A percentile compares a stretch with the other conserved stretches of the same genome.
Evolutionary conservation across 2,113 vertebrate species (phyloP).

Genomic region (Clinocottus analis): DNA sequence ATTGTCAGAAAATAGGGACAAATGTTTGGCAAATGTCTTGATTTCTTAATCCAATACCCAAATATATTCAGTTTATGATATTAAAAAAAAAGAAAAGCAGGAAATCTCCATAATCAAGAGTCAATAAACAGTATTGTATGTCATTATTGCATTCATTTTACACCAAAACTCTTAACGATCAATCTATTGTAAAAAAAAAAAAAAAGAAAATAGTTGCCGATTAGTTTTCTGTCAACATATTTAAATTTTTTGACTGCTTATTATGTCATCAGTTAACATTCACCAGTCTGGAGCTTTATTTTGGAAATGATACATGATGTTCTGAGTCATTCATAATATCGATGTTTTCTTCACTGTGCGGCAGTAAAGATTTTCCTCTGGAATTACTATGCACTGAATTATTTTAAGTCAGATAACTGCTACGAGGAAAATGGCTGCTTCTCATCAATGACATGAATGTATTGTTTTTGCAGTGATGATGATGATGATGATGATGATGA

Average conservation of each 20-base stretch:
- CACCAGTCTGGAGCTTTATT: neutral
- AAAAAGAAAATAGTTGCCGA: neutral
- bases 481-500: too few relatives aligned
- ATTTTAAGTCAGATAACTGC: neutral
- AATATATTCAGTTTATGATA: neutral
- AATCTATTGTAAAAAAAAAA: neutral
- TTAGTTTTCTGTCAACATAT: neutral
- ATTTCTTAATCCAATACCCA: neutral
- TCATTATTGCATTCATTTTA: neutral
- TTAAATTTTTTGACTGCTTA: neutral
- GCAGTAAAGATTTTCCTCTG: neutral
- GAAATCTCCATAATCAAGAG: neutral
- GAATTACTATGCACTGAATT: neutral
- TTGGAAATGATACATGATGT: neutral
- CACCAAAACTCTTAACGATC: neutral
- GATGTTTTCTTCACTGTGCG: neutral
- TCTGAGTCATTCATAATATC: constrained; percentile 10
- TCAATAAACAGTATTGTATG: neutral
- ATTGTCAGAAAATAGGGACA: neutral
- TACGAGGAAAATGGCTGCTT: neutral
- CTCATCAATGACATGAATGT: neutral
- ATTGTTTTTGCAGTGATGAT: neutral
- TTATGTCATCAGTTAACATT: neutral
- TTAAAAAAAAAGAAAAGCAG: neutral
- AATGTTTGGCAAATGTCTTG: neutral